These are phyloP conservation scores for Camelus dromedarius DNA, from an alignment of 2,113 vertebrate genomes.

Conservation along the genomic window DNA sequence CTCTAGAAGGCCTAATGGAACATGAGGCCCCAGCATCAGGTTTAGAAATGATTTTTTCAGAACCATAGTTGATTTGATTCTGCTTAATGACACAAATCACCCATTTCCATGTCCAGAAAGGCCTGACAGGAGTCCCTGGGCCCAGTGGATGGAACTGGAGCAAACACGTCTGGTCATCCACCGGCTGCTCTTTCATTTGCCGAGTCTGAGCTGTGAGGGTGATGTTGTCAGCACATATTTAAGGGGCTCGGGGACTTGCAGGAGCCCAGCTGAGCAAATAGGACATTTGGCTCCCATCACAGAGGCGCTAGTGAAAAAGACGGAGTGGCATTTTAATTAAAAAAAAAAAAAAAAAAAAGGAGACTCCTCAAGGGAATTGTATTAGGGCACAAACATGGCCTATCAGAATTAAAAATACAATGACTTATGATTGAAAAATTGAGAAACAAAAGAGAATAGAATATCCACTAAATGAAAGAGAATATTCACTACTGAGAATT, in stretches of 20 bases:
- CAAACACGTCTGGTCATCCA: not conserved
- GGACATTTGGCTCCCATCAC: not conserved
- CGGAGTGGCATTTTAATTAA: not conserved
- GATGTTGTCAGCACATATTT: not conserved
- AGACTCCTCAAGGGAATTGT: not conserved
- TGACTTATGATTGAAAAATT: constrained; percentile 23
- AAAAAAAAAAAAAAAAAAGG: not conserved
- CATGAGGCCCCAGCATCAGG: not conserved
- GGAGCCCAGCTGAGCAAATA: not conserved
- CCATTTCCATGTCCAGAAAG: not conserved
- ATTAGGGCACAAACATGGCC: not conserved
- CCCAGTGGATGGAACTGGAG: not conserved
- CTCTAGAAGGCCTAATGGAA: not conserved
- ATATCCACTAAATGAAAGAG: not conserved
- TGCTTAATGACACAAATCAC: not conserved
- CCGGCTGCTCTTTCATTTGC: not conserved
- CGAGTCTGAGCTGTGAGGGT: not conserved
- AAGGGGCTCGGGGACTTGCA: not conserved
- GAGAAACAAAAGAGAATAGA: not conserved
- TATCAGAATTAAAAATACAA: not conserved
- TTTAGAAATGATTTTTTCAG: not conserved
- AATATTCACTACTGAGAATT: not conserved
- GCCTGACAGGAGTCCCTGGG: not conserved
- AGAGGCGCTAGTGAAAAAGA: not conserved
- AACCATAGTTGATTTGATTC: not conserved